These are phyloP conservation scores for Pyxicephalus adspersus DNA, from an alignment of 2,113 vertebrate genomes.

Conservation along the genomic window DNA sequence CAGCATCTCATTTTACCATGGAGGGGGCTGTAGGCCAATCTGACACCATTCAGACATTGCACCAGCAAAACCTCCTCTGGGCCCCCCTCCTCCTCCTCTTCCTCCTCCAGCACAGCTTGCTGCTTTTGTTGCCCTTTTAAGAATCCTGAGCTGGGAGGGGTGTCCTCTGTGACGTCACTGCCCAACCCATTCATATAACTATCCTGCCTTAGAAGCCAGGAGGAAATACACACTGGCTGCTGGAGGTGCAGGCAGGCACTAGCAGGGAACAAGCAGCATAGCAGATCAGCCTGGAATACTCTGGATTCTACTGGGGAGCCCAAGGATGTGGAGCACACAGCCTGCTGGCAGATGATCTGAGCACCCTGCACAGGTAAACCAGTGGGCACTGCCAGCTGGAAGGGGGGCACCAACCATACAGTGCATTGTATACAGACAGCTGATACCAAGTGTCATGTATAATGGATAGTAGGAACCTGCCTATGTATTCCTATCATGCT, in stretches of 20 bases:
- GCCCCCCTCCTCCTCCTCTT: background rate
- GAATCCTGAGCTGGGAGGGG: background rate
- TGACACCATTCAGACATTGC: background rate
- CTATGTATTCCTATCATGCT: too few species aligned
- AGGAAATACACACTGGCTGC: constrained; percentile 30
- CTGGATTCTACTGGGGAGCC: background rate
- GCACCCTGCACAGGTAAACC: background rate
- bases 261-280: background rate
- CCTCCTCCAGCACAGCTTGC: background rate
- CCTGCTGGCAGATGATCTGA: background rate
- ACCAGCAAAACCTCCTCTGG: background rate
- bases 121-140: constrained; percentile 44
- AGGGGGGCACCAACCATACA: too few species aligned
- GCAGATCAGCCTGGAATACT: constrained; percentile 22
- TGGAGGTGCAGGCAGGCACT: background rate
- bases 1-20: background rate
- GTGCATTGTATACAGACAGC: too few species aligned
- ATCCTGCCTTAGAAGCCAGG: background rate
- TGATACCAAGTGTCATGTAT: too few species aligned
- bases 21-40: background rate
- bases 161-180: constrained; percentile 6
- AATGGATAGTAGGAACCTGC: too few species aligned
- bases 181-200: constrained; percentile 43
- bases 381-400: too few species aligned
- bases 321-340: background rate